Base-by-base conservation (phyloP, 2,113 vertebrate genomes). In the Bettongia penicillata region DNA sequence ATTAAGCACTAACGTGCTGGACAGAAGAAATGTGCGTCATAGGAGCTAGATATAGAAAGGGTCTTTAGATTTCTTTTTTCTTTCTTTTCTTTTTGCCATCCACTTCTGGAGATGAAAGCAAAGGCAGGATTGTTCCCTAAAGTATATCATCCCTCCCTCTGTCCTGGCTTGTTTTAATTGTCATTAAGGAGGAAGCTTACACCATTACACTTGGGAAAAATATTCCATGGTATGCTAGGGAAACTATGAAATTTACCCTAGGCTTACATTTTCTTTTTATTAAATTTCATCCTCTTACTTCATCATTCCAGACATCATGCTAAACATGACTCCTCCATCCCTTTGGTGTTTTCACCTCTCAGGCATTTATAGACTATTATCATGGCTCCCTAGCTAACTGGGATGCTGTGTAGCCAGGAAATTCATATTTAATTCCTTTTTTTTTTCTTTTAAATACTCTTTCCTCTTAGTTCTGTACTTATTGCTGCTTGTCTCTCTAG, bases 371-470 rank as follows among this genome's bases (percentile, higher is more conserved):
- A 96, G 68, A 26, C 49, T 93, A 11, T 92, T 92, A 47, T 90
- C 53, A 57, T 90, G 57, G n/a, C 22, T 91, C 91, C 91, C 37
- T 91, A 61, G 26, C 52, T 51, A 57, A 25, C 28, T 93, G 25
- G 6, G 24, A 92, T 49, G 28, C 95, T 68, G 61, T 95, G 91
- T 95, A 90, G 28, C 10, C 53, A 53, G 91, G 31, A 4, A 95
- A n/a, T 91, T 96, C 37, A 91, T 95, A 91, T n/a, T 94, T 91
- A 93, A 93, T 91, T 92, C 95, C 95, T n/a, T 77, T 84, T 48
- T 48, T 48, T 68, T 43, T 43, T 8, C 19, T 52, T 91, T 94
- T 93, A 50, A 84, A 53, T 24, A 91, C 26, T 53, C 93, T 91
- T 19, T 94, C 49, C 93, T 23, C 89, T 89, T 91, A 92, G 4